A percentile compares a stretch with the other conserved stretches of the same genome.
Conservation (phyloP, 2,113 vertebrate species). For the Halcyon malimbica region DNA sequence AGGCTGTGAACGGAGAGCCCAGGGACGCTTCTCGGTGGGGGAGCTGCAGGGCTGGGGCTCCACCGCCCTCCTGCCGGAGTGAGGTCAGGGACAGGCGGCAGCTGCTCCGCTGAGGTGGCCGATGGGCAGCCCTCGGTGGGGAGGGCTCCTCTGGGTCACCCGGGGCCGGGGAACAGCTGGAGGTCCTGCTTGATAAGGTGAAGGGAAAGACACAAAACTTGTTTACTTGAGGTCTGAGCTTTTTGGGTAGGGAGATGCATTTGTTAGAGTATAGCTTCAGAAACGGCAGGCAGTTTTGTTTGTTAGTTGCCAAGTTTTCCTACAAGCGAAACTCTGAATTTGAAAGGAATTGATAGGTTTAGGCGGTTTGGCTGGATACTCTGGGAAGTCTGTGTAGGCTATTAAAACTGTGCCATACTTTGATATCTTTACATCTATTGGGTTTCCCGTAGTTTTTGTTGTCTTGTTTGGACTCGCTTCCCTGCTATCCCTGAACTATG, state of each 20-base stretch:
- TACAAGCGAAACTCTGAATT: not conserved
- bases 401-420: not conserved
- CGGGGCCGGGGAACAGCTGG: too few species aligned
- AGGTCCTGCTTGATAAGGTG: not conserved
- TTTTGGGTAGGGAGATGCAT: accelerated
- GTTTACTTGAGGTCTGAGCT: not conserved
- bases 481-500: not conserved
- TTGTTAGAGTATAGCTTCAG: not conserved
- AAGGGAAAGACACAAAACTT: not conserved
- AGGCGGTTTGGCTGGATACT: not conserved
- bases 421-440: not conserved
- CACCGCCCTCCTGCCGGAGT: not conserved
- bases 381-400: not conserved
- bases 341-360: not conserved
- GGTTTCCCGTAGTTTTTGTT: not conserved
- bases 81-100: not conserved
- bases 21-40: not conserved
- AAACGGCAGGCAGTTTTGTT: accelerated
- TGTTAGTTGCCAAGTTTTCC: not conserved
- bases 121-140: too few species aligned
- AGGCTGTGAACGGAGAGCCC: not conserved
- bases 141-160: too few species aligned
- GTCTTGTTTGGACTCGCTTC: not conserved
- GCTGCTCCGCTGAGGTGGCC: too few species aligned
- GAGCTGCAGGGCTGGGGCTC: not conserved